Evolutionary conservation across 2,888 invertebrate genomes (phyloP).

Genomic region (Netelia virgata): DNA sequence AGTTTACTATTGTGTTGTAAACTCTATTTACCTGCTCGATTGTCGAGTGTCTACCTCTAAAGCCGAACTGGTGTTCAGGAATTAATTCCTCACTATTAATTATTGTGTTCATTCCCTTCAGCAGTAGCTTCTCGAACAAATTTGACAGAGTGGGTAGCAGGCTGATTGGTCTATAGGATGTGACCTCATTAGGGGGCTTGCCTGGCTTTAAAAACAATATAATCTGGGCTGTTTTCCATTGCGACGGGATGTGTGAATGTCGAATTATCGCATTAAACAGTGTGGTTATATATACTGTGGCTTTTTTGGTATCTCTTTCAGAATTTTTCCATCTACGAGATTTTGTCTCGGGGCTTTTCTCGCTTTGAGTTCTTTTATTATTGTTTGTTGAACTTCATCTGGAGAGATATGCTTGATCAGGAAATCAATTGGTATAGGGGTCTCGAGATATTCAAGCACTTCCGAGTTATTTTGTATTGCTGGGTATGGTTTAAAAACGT

Average conservation of each 20-base stretch:
- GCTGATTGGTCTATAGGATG: conserved; percentile 55
- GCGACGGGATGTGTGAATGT: conserved; percentile 27
- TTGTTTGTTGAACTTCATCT: conserved; percentile 14
- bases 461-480: conserved; percentile 9
- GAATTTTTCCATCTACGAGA: conserved; percentile 7
- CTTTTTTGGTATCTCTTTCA: conserved; percentile 38
- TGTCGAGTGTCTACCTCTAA: conserved; percentile 50
- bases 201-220: too few relatives aligned
- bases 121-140: conserved; percentile 72
- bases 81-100: conserved; percentile 18
- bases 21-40: conserved; percentile 23
- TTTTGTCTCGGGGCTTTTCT: conserved; percentile 22
- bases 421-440: conserved; percentile 21
- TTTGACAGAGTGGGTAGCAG: conserved; percentile 27
- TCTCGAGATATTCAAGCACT: not conserved
- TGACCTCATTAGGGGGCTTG: conserved; percentile 39
- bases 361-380: conserved; percentile 27
- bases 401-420: conserved; percentile 26
- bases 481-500: conserved; percentile 53
- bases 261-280: conserved; percentile 31
- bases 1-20: conserved; percentile 14
- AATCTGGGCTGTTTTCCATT: too few relatives aligned
- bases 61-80: conserved; percentile 18
- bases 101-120: conserved; percentile 61
- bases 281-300: conserved; percentile 12